Evolutionary conservation across 2,888 invertebrate genomes (phyloP), one percentile per base, ranked within the genome.

Genomic region (Phrixothrix hirtus): DNA sequence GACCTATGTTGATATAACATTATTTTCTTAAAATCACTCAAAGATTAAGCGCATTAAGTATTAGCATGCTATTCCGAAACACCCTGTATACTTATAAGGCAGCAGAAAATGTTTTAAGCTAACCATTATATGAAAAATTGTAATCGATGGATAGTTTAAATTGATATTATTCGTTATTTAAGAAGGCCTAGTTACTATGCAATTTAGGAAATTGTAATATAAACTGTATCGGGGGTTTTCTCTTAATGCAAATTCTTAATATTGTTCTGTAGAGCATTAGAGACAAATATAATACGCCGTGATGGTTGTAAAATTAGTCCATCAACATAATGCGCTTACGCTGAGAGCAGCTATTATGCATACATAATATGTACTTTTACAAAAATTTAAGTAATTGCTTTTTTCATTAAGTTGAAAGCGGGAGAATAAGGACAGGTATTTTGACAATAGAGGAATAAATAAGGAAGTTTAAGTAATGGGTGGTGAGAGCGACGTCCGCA

Each of bases 341-440:
- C 29, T 14, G 38, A 29, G 38, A 27, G 14, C 31, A 15, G 30
- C 41, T 21, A 21, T 21, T 48, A 41, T 25, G 29, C 27, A 49
- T 42, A 30, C 29, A 31, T 42, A 42, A 42, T 43, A 49, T 37
- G 37, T 21, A 21, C 36, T 36, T 42, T 39, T 37, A 50, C 52
- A 54, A 55, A 57, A 59, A 60, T 59, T 47, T 63, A 66, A 62
- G 64, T 62, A 63, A 66, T 66, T 65, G 60, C 62, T 57, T 62
- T 64, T 64, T 62, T 66, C 66, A 63, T 66, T 61, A 63, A 42
- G 49, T 46, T 64, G 60, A 65, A 63, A 65, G 65, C 66, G 55
- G 45, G 39, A 43, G 47, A 50, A 46, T 43, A 43, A 60, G 55
- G 55, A 50, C 60, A 61, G 60, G 60, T 61, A 60, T 60, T 62